A percentile compares a stretch with the other conserved stretches of the same genome.
These are phyloP conservation scores for Lepidochitona cinerea DNA, from an alignment of 2,888 invertebrate species.

Conservation along the genomic window DNA sequence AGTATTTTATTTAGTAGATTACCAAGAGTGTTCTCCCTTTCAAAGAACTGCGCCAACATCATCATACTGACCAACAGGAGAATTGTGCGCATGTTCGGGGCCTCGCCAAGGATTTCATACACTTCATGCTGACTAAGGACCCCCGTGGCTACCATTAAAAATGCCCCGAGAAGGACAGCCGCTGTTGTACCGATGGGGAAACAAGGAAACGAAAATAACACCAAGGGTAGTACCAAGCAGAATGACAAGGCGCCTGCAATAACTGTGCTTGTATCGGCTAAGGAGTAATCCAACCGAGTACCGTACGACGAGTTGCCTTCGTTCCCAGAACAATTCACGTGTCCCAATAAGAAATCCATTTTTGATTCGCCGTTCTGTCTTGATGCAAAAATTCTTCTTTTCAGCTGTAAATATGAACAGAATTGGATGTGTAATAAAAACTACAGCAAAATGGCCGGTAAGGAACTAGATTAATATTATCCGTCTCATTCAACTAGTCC, in stretches of 20 bases:
- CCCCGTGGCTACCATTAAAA: conserved; percentile 32
- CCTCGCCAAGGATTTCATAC: conserved; percentile 32
- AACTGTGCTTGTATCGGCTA: conserved; percentile 27
- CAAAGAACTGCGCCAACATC: conserved; percentile 37
- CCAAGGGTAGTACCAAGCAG: conserved; percentile 33
- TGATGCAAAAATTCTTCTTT: no score
- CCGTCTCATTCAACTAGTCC: no score
- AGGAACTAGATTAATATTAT: no score
- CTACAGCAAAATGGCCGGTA: no score
- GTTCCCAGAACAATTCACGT: not conserved
- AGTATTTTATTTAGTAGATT: conserved; percentile 25
- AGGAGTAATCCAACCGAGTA: conserved; percentile 12
- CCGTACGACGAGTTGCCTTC: not conserved
- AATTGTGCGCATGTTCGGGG: conserved; percentile 28
- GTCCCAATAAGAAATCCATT: not conserved
- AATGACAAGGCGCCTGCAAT: conserved; percentile 31
- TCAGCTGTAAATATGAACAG: no score
- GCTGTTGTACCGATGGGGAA: conserved; percentile 36
- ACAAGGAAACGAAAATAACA: conserved; percentile 30
- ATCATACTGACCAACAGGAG: conserved; percentile 42
- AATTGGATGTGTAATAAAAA: no score
- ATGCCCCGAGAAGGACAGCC: conserved; percentile 34
- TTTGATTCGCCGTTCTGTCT: no score
- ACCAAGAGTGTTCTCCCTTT: conserved; percentile 33
- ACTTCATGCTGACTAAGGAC: conserved; percentile 33